Base-by-base conservation (phyloP, 2,113 vertebrate genomes). In the Brachyhypopomus occidentalis region DNA sequence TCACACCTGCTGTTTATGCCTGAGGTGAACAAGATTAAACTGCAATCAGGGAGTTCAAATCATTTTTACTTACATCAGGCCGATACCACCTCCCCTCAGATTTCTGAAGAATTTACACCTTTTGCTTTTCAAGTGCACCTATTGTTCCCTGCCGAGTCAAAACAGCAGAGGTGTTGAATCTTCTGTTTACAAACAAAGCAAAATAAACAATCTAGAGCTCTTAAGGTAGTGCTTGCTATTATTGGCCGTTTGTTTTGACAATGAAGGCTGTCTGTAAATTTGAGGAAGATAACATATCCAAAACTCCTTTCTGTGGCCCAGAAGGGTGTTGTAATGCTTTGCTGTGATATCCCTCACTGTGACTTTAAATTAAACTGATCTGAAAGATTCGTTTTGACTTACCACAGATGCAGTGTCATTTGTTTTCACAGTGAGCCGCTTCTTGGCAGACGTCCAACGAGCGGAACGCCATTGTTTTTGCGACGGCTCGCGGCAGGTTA, bases 311-410 rank as follows among this genome's bases (percentile, higher is more conserved):
- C 19, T 67, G 16, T 67, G 17, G 25, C 14, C 5, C 34, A 9
- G 17, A 16, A 36, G 34, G 5, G 30, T 27, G 30, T 7, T 2
- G 19, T 20, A 6, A 36, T 2, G 20, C 41, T 70, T 20, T 41
- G 66, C 66, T 70, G 19, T 22, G 66, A 70, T 41, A 70, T 70
- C 66, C 66, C 66, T 22, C 34, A 70, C n/a, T 41, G 66, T 70
- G 36, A 27, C 52, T 75, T 66, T 27, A 30, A 59, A 30, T 63
- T 22, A 75, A 77, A 71, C 23, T 2, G 36, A 77, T 71, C 66
- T 70, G 30, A 27, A 75, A 77, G 25, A 82, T 82, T 63, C 70
- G 80, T 76, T 73, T 77, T 48, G 14, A 71, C 64, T 34, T 62
- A 72, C 20, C 66, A 62, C 79, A 73, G 23, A 38, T 52, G 34